A percentile compares a stretch with the other conserved stretches of the same genome.
Evolutionary conservation across 2,888 invertebrate species (phyloP).

Genomic region (Synanthedon tipuliformis): DNA sequence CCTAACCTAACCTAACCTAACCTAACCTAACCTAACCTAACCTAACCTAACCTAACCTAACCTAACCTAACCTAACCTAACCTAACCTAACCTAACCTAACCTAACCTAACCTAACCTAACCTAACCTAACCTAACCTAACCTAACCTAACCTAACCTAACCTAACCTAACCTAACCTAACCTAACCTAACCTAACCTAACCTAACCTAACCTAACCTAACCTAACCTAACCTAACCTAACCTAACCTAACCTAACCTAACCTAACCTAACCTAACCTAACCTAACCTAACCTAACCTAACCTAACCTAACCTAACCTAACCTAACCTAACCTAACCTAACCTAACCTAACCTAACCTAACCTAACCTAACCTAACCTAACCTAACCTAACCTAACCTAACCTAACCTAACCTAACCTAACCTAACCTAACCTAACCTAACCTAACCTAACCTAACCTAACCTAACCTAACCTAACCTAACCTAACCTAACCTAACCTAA

Average conservation of each 20-base stretch:
- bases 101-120: constrained; percentile 1
- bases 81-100: constrained; percentile 1
- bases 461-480: constrained; percentile 12
- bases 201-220: constrained; percentile 4
- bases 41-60: constrained; percentile 1
- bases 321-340: constrained; percentile 11
- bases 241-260: constrained; percentile 8
- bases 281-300: constrained; percentile 11
- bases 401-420: constrained; percentile 11
- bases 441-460: constrained; percentile 14
- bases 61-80: constrained; percentile 3
- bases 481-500: constrained; percentile 6
- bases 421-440: constrained; percentile 14
- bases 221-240: constrained; percentile 10
- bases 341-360: constrained; percentile 12
- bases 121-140: constrained; percentile 1
- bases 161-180: constrained; percentile 10
- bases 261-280: constrained; percentile 7
- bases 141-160: constrained; percentile 7
- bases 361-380: constrained; percentile 12
- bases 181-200: constrained; percentile 12
- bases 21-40: constrained; percentile 1
- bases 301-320: background rate
- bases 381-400: constrained; percentile 8
- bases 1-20: constrained; percentile 1